These are phyloP conservation scores for Anoncus sp. DNA, from an alignment of 2,888 invertebrate species.

Conservation along the genomic window DNA sequence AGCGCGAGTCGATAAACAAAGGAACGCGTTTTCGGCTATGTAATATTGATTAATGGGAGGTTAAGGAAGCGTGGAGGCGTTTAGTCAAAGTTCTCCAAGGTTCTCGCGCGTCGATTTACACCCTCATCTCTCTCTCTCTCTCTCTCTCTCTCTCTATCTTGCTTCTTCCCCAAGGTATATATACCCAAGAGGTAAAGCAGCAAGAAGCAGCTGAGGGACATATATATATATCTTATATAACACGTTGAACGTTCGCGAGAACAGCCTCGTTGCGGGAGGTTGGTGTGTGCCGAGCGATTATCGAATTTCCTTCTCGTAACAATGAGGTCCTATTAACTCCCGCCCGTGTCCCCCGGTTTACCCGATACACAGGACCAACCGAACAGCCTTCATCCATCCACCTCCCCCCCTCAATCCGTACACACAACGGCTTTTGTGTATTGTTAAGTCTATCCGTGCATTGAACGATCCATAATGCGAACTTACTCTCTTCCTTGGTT, in stretches of 20 bases:
- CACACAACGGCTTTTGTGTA: constrained; percentile 80
- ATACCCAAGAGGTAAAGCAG: constrained; percentile 36
- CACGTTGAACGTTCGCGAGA: constrained; percentile 59
- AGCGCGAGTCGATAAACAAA: constrained; percentile 82
- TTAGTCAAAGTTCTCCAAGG: constrained; percentile 83
- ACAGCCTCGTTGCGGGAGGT: constrained; percentile 72
- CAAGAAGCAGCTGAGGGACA: constrained; percentile 46
- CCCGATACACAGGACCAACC: constrained; percentile 66
- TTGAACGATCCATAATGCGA: constrained; percentile 81
- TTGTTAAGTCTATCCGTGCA: constrained; percentile 82
- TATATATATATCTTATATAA: constrained; percentile 22
- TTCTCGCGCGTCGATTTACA: constrained; percentile 63
- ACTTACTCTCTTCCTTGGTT: constrained; percentile 74
- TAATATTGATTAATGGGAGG: constrained; percentile 84
- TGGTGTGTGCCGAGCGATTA: constrained; percentile 82
- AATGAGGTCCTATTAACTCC: constrained; percentile 83
- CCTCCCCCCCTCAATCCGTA: constrained; percentile 59
- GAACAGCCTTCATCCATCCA: constrained; percentile 36
- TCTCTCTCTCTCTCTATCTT: constrained; percentile 43
- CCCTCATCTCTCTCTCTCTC: constrained; percentile 60
- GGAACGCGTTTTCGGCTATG: constrained; percentile 82
- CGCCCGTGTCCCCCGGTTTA: constrained; percentile 74
- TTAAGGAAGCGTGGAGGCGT: constrained; percentile 83
- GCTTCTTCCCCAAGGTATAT: constrained; percentile 60
- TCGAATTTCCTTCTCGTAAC: constrained; percentile 83